A percentile compares a stretch with the other conserved stretches of the same genome.
These are phyloP conservation scores for Monoplex corrugatus DNA, from an alignment of 2,888 invertebrate genomes.

Conservation along the genomic window DNA sequence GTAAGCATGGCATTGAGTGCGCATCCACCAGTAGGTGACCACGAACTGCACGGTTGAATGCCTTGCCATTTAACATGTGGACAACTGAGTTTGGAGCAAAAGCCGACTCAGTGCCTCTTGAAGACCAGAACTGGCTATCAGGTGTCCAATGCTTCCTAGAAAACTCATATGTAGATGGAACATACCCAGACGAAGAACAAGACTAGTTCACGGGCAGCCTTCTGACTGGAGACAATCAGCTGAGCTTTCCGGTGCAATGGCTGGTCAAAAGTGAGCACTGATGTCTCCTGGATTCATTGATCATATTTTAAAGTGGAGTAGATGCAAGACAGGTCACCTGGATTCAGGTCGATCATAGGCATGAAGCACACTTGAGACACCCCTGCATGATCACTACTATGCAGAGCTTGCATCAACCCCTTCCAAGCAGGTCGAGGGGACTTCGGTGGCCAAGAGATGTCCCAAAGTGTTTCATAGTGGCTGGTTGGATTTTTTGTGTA, in stretches of 20 bases:
- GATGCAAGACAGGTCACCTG: background rate
- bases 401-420: background rate
- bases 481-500: background rate
- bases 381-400: background rate
- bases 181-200: background rate
- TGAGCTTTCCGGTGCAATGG: background rate
- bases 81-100: too few relatives aligned
- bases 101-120: too few relatives aligned
- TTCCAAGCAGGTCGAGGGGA: background rate
- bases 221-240: background rate
- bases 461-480: background rate
- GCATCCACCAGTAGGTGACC: too few relatives aligned
- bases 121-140: constrained; percentile 3
- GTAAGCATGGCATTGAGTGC: too few relatives aligned
- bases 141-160: background rate
- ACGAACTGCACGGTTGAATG: too few relatives aligned
- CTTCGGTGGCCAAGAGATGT: background rate
- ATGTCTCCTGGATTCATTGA: background rate
- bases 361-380: background rate
- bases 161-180: constrained; percentile 11
- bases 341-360: background rate
- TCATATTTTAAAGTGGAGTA: background rate
- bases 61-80: too few relatives aligned
- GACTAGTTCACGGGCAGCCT: background rate
- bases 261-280: background rate